Base-by-base conservation (phyloP, 2,113 vertebrate species). In the Plestiodon gilberti region DNA sequence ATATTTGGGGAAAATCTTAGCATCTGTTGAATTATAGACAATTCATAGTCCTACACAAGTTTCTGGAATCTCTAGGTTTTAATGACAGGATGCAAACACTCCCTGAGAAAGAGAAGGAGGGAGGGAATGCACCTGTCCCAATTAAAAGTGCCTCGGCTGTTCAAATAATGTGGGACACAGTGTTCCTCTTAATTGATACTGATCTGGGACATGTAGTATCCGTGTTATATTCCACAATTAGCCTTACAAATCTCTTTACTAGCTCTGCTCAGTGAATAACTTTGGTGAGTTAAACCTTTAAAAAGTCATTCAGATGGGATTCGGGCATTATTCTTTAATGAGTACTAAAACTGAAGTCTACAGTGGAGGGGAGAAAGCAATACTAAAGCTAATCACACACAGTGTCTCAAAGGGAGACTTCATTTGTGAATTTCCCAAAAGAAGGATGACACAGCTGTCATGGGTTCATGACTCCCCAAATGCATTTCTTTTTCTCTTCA, bases 311-410 rank as follows among this genome's bases (percentile, higher is more conserved):
- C 91, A 91, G 73, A 85, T 83, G 91, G 89, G 89, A 95, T 92
- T 94, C 75, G 83, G 86, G 78, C 81, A 89, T 94, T 95, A 93
- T 94, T 95, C 90, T 93, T 95, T 94, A 95, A 95, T 94, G 94
- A 93, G 93, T 95, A 93, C 93, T 95, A 94, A 96, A 95, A 93
- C 69, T 83, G 83, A 93, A 89, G 75, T 86, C 89, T 92, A 71
- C 1, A 79, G 65, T 52, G 22, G 33, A 67, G 87, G 64, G 88
- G 84, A 85, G 61, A 93, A 95, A 91, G 48, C 48, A 92, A 88
- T 85, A 86, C 65, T 92, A 74, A 87, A 95, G 85, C 84, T 95
- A 93, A 95, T 96, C 89, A 92, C n/a, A 81, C 25, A 90, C 74
- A 90, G 92, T 73, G 61, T 92, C 90, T 95, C 91, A 93, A 2